phyloP scores from a whole-genome alignment of 2,113 vertebrate genomes.

The Sterna hirundo region DNA sequence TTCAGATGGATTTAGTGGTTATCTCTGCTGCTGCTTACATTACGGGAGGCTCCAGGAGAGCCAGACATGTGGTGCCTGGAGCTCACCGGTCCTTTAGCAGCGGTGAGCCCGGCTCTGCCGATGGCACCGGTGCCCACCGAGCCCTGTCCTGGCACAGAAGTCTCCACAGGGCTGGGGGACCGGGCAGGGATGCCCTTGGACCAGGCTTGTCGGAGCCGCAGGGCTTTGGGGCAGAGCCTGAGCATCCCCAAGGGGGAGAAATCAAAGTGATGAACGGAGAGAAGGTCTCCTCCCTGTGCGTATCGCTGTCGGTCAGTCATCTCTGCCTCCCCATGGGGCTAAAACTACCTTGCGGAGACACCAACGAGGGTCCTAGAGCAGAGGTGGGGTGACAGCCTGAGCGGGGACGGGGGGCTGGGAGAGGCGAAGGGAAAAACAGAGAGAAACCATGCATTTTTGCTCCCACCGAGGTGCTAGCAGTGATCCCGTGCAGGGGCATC shows the following conservation, averaged over 20 bases:
- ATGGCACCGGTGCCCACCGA: background rate
- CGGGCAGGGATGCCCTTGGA: background rate
- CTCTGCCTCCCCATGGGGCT: background rate
- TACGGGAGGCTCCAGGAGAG: background rate
- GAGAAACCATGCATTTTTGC: background rate
- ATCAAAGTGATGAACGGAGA: background rate
- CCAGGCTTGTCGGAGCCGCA: fast-evolving
- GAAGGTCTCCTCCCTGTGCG: fast-evolving
- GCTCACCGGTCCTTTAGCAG: background rate
- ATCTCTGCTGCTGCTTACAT: background rate
- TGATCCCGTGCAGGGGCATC: fast-evolving
- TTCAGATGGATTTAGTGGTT: background rate
- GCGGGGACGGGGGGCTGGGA: fast-evolving
- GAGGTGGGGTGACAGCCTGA: background rate
- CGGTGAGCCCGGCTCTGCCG: background rate
- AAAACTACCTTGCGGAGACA: background rate
- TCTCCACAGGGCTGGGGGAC: background rate
- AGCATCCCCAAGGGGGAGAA: background rate
- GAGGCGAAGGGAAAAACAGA: fast-evolving
- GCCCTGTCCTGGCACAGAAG: background rate
- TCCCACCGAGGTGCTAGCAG: background rate
- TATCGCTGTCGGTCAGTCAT: fast-evolving
- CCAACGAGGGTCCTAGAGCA: background rate
- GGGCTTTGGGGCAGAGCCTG: background rate
- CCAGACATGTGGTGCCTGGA: fast-evolving